These are phyloP conservation scores for Andrena fulva DNA, from an alignment of 2,888 invertebrate genomes.

Conservation along the genomic window DNA sequence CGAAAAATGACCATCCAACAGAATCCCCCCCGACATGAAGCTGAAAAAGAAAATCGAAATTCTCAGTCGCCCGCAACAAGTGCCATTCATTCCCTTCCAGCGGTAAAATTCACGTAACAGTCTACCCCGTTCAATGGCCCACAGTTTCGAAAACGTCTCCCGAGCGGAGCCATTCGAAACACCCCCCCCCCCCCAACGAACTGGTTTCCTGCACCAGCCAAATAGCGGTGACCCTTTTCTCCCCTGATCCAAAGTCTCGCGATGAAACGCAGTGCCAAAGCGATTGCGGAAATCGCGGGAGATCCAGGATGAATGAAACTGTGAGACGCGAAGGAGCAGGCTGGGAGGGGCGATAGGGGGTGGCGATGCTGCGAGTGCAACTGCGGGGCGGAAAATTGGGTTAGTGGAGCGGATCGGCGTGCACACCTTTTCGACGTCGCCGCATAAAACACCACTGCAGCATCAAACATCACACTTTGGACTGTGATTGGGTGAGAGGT, in stretches of 20 bases:
- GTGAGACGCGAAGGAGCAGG: constrained; percentile 18
- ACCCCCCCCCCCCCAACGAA: not conserved
- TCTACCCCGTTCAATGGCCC: not conserved
- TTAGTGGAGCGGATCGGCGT: constrained; percentile 57
- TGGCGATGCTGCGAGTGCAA: constrained; percentile 48
- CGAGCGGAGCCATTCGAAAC: not conserved
- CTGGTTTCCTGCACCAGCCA: not conserved
- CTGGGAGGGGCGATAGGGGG: constrained; percentile 2
- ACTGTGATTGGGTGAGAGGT: constrained; percentile 78
- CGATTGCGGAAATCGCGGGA: constrained; percentile 27
- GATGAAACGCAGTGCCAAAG: constrained; percentile 13
- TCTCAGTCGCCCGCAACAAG: constrained; percentile 23
- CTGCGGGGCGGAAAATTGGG: constrained; percentile 59
- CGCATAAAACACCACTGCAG: constrained; percentile 83
- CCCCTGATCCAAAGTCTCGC: not conserved
- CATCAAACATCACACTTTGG: constrained; percentile 82
- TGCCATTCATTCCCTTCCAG: not conserved
- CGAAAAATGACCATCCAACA: not conserved
- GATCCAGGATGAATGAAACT: constrained; percentile 34
- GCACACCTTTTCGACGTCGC: constrained; percentile 82
- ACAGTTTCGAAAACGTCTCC: constrained; percentile 8
- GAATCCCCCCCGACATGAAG: not conserved
- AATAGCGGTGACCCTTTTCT: constrained; percentile 3
- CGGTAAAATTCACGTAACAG: not conserved
- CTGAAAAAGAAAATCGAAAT: not conserved